Percentiles rank a stretch among this genome's conserved stretches.
Evolutionary conservation across 2,888 invertebrate genomes (phyloP).

Genomic region (Yponomeuta plumbellus): DNA sequence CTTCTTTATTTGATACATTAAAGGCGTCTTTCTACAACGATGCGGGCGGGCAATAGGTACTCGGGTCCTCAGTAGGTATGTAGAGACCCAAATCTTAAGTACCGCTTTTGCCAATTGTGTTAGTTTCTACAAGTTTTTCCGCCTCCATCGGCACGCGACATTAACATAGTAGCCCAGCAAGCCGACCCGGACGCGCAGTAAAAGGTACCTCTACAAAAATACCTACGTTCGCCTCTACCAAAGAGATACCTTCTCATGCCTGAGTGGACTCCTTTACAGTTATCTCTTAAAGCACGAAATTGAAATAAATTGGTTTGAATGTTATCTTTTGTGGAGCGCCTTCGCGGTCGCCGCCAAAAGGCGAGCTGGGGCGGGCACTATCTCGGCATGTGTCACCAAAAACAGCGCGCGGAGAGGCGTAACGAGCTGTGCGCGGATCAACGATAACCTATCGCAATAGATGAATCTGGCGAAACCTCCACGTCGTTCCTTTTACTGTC

Average conservation of each 20-base stretch:
- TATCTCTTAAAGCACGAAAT: constrained; percentile 46
- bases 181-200: constrained; percentile 22
- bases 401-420: constrained; percentile 49
- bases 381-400: constrained; percentile 52
- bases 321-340: constrained; percentile 43
- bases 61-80: constrained; percentile 42
- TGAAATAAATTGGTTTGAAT: constrained; percentile 59
- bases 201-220: background rate
- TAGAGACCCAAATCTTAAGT: constrained; percentile 51
- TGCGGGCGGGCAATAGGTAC: constrained; percentile 26
- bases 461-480: background rate
- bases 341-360: constrained; percentile 38
- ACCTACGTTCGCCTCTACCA: background rate
- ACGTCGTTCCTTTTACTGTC: background rate
- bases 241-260: background rate
- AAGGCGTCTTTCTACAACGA: background rate
- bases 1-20: background rate
- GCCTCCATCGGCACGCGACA: constrained; percentile 70
- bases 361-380: constrained; percentile 53
- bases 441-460: constrained; percentile 37
- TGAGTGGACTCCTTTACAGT: constrained; percentile 24
- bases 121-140: constrained; percentile 53
- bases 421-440: constrained; percentile 43
- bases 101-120: constrained; percentile 59
- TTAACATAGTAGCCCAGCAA: constrained; percentile 56